These are phyloP conservation scores for Eurytoma californica DNA, from an alignment of 2,888 invertebrate species.

Conservation along the genomic window DNA sequence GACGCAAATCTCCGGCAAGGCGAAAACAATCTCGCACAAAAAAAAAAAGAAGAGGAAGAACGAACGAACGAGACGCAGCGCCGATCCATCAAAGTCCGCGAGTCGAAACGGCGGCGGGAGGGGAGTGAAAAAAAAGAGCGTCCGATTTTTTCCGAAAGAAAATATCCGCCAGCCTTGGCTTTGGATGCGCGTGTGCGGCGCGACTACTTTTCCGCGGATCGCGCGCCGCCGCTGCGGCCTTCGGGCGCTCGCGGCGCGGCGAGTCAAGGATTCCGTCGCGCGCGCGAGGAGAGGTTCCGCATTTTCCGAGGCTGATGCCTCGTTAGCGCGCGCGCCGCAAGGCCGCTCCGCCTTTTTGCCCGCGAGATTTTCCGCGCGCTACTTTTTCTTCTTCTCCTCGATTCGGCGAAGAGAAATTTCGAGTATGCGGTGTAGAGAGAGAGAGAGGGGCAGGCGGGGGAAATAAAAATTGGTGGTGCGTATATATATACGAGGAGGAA, in stretches of 20 bases:
- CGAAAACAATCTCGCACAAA: too few relatives aligned
- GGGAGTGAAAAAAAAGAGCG: not conserved
- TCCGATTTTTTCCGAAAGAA: too few relatives aligned
- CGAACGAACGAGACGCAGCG: too few relatives aligned
- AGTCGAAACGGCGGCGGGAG: not conserved
- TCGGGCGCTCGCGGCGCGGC: conserved; percentile 10
- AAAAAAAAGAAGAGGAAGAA: too few relatives aligned
- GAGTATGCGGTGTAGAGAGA: too few relatives aligned
- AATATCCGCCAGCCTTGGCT: conserved; percentile 24
- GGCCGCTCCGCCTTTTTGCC: conserved; percentile 22
- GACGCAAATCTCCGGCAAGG: too few relatives aligned
- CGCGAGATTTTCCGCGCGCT: not conserved
- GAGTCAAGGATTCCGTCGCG: conserved; percentile 46
- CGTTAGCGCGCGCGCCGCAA: conserved; percentile 30
- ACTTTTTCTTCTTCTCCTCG: conserved; percentile 13
- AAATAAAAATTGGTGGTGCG: too few relatives aligned
- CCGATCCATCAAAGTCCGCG: not conserved
- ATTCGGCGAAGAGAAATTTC: conserved; percentile 9
- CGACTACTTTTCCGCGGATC: conserved; percentile 30
- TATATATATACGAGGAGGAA: too few relatives aligned
- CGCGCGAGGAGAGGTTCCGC: conserved; percentile 46
- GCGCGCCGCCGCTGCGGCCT: conserved; percentile 4
- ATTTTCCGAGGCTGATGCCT: conserved; percentile 53
- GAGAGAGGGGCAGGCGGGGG: too few relatives aligned
- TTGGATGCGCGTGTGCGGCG: not conserved